These are phyloP conservation scores for Meteorus cinctellus DNA, from an alignment of 2,888 invertebrate species.

Conservation along the genomic window DNA sequence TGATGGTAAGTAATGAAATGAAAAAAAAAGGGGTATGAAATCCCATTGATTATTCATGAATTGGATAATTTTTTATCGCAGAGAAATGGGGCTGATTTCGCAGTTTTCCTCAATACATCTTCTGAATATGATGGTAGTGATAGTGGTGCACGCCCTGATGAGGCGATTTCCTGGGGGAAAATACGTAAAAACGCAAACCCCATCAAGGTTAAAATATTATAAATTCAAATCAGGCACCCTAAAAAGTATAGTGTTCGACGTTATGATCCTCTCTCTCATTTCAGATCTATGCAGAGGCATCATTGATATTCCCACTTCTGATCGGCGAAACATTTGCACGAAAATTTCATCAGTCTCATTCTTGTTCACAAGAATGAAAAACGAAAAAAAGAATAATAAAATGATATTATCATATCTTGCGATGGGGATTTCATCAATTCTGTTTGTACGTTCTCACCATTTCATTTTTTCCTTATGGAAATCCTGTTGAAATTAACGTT, in stretches of 20 bases:
- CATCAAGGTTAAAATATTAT: constrained; percentile 82
- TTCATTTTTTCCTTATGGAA: background rate
- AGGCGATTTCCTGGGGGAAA: constrained; percentile 99
- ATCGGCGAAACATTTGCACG: constrained; percentile 96
- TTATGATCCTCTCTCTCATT: constrained; percentile 26
- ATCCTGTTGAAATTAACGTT: background rate
- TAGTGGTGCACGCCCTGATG: constrained; percentile 97
- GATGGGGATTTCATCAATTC: background rate
- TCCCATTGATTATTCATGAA: background rate
- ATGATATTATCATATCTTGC: background rate
- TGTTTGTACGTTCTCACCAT: background rate
- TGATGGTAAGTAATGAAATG: constrained; percentile 82
- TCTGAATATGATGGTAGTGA: constrained; percentile 98
- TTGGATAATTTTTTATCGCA: constrained; percentile 63
- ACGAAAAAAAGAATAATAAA: constrained; percentile 36
- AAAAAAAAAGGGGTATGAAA: background rate
- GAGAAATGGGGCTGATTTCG: constrained; percentile 97
- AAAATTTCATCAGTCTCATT: constrained; percentile 58
- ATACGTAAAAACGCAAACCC: constrained; percentile 90
- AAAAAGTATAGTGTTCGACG: too few species aligned
- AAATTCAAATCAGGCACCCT: background rate
- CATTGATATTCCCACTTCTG: constrained; percentile 93
- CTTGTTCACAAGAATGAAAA: constrained; percentile 35
- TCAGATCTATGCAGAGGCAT: constrained; percentile 92
- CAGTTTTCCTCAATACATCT: constrained; percentile 96